Percentiles rank a stretch among this genome's conserved stretches.
phyloP scores from a whole-genome alignment of 2,888 invertebrate genomes.

The Dolichopus griseipennis region DNA sequence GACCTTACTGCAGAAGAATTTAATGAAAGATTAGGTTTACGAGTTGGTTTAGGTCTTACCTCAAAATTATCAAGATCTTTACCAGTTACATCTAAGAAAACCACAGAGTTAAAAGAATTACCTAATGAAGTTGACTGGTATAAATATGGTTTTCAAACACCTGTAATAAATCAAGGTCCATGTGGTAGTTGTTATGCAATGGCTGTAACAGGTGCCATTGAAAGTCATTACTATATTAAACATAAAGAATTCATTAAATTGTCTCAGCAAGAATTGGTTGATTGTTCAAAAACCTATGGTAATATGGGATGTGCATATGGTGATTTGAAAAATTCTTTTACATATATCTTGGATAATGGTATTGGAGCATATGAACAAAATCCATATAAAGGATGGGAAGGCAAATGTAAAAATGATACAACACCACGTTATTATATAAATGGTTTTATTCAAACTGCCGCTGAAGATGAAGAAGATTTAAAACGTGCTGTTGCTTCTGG shows the following conservation, averaged over 20 bases:
- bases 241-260: neutral
- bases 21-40: too few species aligned
- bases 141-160: conserved; percentile 5
- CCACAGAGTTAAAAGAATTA: neutral
- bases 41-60: too few species aligned
- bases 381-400: neutral
- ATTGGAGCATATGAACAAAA: conserved; percentile 44
- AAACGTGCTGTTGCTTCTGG: conserved; percentile 65
- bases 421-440: neutral
- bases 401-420: conserved; percentile 43
- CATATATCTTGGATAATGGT: conserved; percentile 7
- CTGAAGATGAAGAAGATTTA: conserved; percentile 58
- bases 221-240: conserved; percentile 2
- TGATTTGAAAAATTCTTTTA: neutral
- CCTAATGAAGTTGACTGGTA: conserved; percentile 10
- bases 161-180: conserved; percentile 26
- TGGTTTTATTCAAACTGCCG: neutral
- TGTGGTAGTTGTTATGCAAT: conserved; percentile 9
- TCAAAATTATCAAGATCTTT: too few species aligned
- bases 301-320: conserved; percentile 9
- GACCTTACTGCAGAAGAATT: too few species aligned
- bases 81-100: too few species aligned
- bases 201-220: conserved; percentile 29
- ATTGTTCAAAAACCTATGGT: conserved; percentile 48
- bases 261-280: conserved; percentile 9